Base-by-base conservation (phyloP, 2,888 invertebrate genomes). In the Hoplodrina ambigua region DNA sequence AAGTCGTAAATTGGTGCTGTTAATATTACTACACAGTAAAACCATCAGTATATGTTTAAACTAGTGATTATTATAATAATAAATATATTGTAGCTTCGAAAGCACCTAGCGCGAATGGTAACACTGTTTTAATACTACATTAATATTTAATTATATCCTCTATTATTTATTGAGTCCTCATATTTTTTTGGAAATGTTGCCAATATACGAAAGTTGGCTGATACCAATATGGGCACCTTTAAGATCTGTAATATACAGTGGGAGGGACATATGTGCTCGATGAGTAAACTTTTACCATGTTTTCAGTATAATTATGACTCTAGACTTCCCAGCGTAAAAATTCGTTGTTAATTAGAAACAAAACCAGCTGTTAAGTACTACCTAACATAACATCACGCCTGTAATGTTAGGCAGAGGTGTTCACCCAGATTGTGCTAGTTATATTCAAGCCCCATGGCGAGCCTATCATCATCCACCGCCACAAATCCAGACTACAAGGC, bases 31-130 rank as follows among this genome's bases (percentile, higher is more conserved):
- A 46, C 1, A n/a, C 25, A 11, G 13, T 63, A 15, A 49, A 37
- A 46, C 19, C 30, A 25, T 49, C 20, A 67, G 19, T 33, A 52
- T 19, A 60, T 58, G 55, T 44, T 65, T 17, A 53, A 61, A 69
- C 1, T 17, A 33, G 61, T 20, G 0, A 8, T 65, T 20, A 33
- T 59, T 54, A 60, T 59, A 56, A 60, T 67, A 62, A 69, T 71
- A 82, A 63, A 65, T 76, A 75, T 75, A 78, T 62, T 63, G 62
- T 77, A 72, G 63, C 66, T 77, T 68, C 20, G 60, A 52, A 80
- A 86, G 85, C 86, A 87, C 85, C 85, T 87, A 85, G 66, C 69
- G 59, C 61, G 76, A 74, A 80, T 86, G 87, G 85, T 87, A 87
- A 86, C 87, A 81, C 66, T 78, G 59, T 78, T 82, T 61, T 63